Evolutionary conservation across 2,113 vertebrate species (phyloP).

Genomic region (Eulemur macaco): DNA sequence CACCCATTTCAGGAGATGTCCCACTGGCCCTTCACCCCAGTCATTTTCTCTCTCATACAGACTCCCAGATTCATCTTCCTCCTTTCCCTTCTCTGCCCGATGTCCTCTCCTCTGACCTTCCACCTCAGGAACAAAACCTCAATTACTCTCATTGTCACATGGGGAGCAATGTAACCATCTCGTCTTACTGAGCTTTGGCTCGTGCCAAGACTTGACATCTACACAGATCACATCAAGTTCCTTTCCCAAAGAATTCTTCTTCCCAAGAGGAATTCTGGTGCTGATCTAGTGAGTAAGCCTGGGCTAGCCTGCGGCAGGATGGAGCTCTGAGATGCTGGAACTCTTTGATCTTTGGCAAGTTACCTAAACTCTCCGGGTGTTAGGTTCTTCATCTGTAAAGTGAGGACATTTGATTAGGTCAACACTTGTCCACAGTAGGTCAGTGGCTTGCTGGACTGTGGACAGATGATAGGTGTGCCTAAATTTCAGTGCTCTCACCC

Average conservation of each 20-base stretch:
- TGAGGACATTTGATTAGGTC: not conserved
- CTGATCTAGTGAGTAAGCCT: not conserved
- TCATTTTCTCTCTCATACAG: not conserved
- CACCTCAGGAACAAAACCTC: not conserved
- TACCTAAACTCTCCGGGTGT: not conserved
- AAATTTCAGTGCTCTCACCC: not conserved
- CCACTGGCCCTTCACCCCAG: not conserved
- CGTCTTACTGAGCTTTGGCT: not conserved
- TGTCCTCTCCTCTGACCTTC: not conserved
- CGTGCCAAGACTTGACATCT: not conserved
- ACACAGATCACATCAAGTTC: not conserved
- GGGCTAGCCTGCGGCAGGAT: not conserved
- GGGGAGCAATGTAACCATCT: not conserved
- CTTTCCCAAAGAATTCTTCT: not conserved
- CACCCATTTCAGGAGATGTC: not conserved
- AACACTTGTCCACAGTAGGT: not conserved
- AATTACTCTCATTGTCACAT: not conserved
- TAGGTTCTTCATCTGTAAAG: not conserved
- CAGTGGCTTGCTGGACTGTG: too few species aligned
- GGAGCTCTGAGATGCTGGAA: not conserved
- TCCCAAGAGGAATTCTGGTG: not conserved
- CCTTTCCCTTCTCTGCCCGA: not conserved
- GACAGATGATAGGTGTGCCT: not conserved
- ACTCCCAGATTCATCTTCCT: not conserved
- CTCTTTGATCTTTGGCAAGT: not conserved